Percentiles rank a stretch among this genome's conserved stretches.
Conservation (phyloP, 1,140 invertebrate genomes). For the Sesamia nonagrioides region DNA sequence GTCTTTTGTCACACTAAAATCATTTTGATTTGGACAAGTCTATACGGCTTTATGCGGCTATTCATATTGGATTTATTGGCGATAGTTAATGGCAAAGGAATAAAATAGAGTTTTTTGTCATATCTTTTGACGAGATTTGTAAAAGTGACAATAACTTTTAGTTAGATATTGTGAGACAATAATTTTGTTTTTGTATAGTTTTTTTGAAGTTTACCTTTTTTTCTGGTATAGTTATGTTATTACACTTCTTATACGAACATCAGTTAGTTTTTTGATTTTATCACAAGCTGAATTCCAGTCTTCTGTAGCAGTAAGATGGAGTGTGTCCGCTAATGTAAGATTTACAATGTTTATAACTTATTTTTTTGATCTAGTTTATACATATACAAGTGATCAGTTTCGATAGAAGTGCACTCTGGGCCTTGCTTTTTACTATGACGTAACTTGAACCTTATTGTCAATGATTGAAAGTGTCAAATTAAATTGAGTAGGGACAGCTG, state of each 20-base stretch:
- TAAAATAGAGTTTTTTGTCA: neutral
- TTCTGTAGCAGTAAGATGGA: neutral
- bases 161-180: neutral
- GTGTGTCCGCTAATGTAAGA: neutral
- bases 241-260: neutral
- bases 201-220: neutral
- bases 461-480: neutral
- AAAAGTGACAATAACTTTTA: neutral
- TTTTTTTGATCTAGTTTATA: neutral
- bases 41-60: too few relatives aligned
- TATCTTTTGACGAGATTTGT: neutral
- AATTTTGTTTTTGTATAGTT: neutral
- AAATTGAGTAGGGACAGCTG: neutral
- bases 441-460: neutral
- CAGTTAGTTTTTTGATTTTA: neutral
- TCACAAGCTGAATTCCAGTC: neutral
- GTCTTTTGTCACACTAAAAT: too few relatives aligned
- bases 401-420: conserved; percentile 17
- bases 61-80: too few relatives aligned
- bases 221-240: neutral
- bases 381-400: neutral
- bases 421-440: neutral
- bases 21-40: too few relatives aligned
- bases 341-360: conserved; percentile 16
- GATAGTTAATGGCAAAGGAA: neutral